These are phyloP conservation scores for Emydocephalus ijimae DNA, from an alignment of 2,113 vertebrate genomes.

Conservation along the genomic window DNA sequence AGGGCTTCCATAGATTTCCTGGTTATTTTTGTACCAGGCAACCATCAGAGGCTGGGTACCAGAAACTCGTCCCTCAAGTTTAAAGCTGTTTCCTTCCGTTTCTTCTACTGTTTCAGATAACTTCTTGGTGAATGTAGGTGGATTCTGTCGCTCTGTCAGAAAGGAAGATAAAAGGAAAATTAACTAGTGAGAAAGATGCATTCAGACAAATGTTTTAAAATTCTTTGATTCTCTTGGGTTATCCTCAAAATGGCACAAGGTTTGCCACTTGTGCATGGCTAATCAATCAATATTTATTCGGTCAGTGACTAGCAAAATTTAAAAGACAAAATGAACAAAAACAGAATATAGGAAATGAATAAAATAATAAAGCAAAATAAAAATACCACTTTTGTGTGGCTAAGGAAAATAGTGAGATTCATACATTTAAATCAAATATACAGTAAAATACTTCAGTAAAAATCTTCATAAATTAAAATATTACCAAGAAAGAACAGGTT, in stretches of 20 bases:
- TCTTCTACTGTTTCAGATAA: constrained; percentile 87
- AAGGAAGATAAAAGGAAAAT: constrained; percentile 17
- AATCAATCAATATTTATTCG: not conserved
- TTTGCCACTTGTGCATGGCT: not conserved
- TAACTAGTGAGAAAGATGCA: constrained; percentile 9
- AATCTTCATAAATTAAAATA: not conserved
- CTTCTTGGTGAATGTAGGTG: constrained; percentile 93
- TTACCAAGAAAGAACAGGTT: not conserved
- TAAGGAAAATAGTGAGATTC: not conserved
- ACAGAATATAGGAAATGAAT: not conserved
- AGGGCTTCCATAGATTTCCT: constrained; percentile 78
- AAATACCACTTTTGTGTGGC: not conserved
- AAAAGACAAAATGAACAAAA: not conserved
- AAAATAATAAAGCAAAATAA: not conserved
- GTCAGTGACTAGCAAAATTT: not conserved
- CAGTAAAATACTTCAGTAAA: not conserved
- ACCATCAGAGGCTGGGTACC: constrained; percentile 90
- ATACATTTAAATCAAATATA: not conserved
- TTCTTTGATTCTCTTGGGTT: not conserved
- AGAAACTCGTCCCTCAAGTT: constrained; percentile 85
- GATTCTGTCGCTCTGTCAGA: constrained; percentile 85
- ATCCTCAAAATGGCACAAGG: not conserved
- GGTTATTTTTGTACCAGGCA: constrained; percentile 85
- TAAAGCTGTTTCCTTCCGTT: constrained; percentile 85
- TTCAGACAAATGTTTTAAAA: not conserved